Conservation (phyloP, 1,140 invertebrate genomes). For the Sminthurides bifidus region DNA sequence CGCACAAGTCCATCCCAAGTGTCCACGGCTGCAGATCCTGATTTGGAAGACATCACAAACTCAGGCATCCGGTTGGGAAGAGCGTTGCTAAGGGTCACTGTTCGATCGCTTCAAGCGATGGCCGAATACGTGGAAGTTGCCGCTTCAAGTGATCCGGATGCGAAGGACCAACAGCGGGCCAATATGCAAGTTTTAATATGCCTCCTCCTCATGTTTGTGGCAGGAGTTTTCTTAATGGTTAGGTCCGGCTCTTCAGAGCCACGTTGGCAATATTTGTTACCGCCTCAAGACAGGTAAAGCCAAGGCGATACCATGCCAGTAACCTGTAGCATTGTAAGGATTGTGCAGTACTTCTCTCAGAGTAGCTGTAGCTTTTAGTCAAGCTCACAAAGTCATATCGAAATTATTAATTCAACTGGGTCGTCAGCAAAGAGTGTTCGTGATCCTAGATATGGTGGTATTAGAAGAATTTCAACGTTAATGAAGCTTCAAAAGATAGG, state of each 20-base stretch:
- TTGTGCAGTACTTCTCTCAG: too few relatives aligned
- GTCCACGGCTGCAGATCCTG: neutral
- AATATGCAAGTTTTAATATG: constrained; percentile 29
- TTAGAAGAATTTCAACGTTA: too few relatives aligned
- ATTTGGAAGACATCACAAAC: constrained; percentile 16
- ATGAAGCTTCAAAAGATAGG: too few relatives aligned
- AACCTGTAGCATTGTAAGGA: too few relatives aligned
- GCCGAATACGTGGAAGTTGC: constrained; percentile 26
- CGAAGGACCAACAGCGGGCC: constrained; percentile 16
- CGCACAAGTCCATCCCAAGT: neutral
- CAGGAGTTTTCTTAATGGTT: constrained; percentile 21
- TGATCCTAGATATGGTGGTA: too few relatives aligned
- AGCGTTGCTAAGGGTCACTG: constrained; percentile 14
- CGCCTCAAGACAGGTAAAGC: constrained; percentile 23
- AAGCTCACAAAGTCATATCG: too few relatives aligned
- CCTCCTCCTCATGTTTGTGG: constrained; percentile 25
- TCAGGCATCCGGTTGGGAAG: constrained; percentile 17
- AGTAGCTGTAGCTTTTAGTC: too few relatives aligned
- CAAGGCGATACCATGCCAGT: too few relatives aligned
- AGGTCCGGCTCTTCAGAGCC: constrained; percentile 13
- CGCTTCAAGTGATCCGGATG: constrained; percentile 20
- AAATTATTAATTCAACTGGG: too few relatives aligned
- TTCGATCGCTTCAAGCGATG: constrained; percentile 18
- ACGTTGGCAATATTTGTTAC: constrained; percentile 29
- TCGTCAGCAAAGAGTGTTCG: too few relatives aligned